Evolutionary conservation across 2,888 invertebrate species (phyloP).

Genomic region (Tachina grossa): DNA sequence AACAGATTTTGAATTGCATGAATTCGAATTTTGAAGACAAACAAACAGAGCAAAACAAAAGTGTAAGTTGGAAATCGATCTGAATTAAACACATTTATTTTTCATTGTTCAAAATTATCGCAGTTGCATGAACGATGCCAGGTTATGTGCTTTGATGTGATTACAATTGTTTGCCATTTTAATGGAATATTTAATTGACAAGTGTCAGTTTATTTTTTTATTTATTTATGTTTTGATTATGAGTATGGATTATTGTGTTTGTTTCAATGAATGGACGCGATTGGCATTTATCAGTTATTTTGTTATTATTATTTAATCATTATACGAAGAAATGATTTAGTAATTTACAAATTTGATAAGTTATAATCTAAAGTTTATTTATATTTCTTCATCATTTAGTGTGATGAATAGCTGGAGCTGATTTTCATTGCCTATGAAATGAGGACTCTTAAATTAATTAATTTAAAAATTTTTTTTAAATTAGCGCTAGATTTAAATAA

Average conservation of each 20-base stretch:
- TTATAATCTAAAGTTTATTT: too few relatives aligned
- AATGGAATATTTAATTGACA: neutral
- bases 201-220: too few relatives aligned
- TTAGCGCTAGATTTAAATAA: too few relatives aligned
- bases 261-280: conserved; percentile 4
- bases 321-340: neutral
- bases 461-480: too few relatives aligned
- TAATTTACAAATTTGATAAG: too few relatives aligned
- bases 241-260: neutral
- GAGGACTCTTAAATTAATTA: too few relatives aligned
- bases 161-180: conserved; percentile 10
- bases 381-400: too few relatives aligned
- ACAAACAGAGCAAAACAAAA: neutral
- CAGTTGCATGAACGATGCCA: neutral
- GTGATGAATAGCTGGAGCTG: too few relatives aligned
- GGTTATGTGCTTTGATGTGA: conserved; percentile 16
- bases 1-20: conserved; percentile 13
- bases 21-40: conserved; percentile 30
- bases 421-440: too few relatives aligned
- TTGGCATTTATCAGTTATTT: conserved; percentile 6
- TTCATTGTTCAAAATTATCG: neutral
- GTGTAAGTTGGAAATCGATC: conserved; percentile 14
- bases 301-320: neutral
- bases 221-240: too few relatives aligned
- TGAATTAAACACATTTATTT: neutral